These are phyloP conservation scores for Physocephala rufipes DNA, from an alignment of 2,888 invertebrate species.

Conservation along the genomic window DNA sequence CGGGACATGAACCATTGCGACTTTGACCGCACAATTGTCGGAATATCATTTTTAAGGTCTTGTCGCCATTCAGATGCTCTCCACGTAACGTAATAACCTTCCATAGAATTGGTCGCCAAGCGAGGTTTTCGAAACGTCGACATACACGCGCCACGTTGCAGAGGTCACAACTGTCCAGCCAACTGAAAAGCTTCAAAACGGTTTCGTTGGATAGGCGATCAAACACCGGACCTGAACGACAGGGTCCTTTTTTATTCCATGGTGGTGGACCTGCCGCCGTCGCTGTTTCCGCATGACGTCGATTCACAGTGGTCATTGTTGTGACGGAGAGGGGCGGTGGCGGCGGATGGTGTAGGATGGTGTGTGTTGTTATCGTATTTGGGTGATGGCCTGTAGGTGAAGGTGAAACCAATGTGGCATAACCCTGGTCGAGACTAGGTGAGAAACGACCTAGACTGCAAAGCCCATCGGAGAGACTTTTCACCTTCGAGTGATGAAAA, in stretches of 20 bases:
- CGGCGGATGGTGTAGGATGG: conserved; percentile 49
- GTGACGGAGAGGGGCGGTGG: conserved; percentile 40
- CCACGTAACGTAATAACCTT: conserved; percentile 73
- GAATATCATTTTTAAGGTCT: conserved; percentile 73
- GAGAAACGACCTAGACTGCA: conserved; percentile 68
- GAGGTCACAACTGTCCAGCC: conserved; percentile 76
- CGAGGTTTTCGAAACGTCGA: conserved; percentile 77
- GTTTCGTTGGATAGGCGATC: conserved; percentile 75
- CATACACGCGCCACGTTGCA: conserved; percentile 81
- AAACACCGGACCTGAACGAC: conserved; percentile 67
- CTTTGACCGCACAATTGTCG: conserved; percentile 74
- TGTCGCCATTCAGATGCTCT: conserved; percentile 70
- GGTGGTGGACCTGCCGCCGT: conserved; percentile 57
- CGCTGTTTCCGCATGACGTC: conserved; percentile 46
- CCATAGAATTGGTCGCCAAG: conserved; percentile 83
- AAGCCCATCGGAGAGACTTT: conserved; percentile 63
- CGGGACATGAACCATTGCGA: conserved; percentile 74
- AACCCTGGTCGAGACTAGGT: conserved; percentile 81
- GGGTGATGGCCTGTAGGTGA: conserved; percentile 66
- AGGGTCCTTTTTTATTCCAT: conserved; percentile 64
- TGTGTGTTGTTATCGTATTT: conserved; percentile 49
- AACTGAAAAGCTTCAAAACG: conserved; percentile 75
- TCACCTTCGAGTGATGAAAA: conserved; percentile 62
- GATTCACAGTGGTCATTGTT: conserved; percentile 45
- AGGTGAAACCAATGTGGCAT: conserved; percentile 78